A percentile compares a stretch with the other conserved stretches of the same genome.
These are phyloP conservation scores for Podarcis raffonei DNA, from an alignment of 2,113 vertebrate genomes.

Conservation along the genomic window DNA sequence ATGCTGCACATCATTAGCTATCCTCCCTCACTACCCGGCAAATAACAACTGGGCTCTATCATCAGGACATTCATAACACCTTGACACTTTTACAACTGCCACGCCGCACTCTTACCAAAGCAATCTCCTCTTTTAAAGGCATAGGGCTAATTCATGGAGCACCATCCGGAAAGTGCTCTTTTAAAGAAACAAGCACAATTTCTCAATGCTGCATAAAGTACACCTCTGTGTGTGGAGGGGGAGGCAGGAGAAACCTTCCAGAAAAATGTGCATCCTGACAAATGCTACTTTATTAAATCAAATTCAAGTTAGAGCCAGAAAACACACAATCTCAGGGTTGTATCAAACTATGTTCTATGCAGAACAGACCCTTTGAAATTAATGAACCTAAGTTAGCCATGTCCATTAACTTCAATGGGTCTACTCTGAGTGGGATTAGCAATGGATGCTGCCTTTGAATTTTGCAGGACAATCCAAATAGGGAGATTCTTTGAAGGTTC, in stretches of 20 bases:
- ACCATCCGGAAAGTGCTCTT: constrained; percentile 49
- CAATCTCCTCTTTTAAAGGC: constrained; percentile 61
- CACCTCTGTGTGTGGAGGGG: background rate
- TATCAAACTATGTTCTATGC: no score
- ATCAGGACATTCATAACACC: constrained; percentile 73
- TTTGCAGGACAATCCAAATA: background rate
- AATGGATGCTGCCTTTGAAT: background rate
- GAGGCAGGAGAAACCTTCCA: no score
- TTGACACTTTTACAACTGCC: constrained; percentile 79
- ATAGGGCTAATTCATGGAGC: constrained; percentile 66
- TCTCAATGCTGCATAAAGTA: background rate
- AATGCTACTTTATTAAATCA: background rate
- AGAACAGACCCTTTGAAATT: no score
- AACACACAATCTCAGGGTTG: background rate
- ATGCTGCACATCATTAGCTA: constrained; percentile 76
- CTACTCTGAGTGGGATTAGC: no score
- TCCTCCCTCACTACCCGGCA: constrained; percentile 76
- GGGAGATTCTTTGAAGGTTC: no score
- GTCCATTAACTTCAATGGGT: no score
- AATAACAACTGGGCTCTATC: constrained; percentile 74
- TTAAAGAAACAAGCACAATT: constrained; percentile 25
- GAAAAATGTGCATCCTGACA: background rate
- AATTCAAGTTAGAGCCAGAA: background rate
- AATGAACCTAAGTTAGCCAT: no score
- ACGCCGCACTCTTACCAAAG: constrained; percentile 65